Percentiles rank a stretch among this genome's conserved stretches.
These are phyloP conservation scores for Prionailurus viverrinus DNA, from an alignment of 2,113 vertebrate genomes.

Conservation along the genomic window DNA sequence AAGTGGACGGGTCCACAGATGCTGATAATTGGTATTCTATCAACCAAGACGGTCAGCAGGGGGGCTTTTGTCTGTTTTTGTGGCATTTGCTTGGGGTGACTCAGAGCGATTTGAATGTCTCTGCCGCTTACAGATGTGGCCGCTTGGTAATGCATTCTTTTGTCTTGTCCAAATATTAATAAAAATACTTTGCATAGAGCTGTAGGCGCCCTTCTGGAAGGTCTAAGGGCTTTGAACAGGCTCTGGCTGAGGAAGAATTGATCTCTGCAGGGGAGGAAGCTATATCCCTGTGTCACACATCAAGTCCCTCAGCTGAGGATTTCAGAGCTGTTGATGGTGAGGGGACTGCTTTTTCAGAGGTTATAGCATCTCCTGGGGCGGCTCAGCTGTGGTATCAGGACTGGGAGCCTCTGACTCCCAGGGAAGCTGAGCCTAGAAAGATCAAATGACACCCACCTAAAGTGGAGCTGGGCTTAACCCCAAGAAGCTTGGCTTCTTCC, in stretches of 20 bases:
- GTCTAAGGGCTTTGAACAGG: not conserved
- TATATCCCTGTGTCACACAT: not conserved
- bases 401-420: not conserved
- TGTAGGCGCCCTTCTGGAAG: conserved; percentile 15
- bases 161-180: conserved; percentile 58
- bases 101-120: not conserved
- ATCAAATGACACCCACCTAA: not conserved
- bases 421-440: not conserved
- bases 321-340: not conserved
- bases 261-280: not conserved
- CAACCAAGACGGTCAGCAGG: not conserved
- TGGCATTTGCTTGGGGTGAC: conserved; percentile 54
- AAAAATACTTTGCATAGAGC: conserved; percentile 48
- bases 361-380: not conserved
- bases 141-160: conserved; percentile 12
- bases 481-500: not conserved
- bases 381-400: not conserved
- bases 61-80: conserved; percentile 41
- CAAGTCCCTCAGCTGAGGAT: not conserved
- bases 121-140: not conserved
- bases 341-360: not conserved
- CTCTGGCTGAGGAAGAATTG: not conserved
- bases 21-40: conserved; percentile 39
- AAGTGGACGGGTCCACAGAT: not conserved
- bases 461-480: not conserved